Evolutionary conservation across 2,113 vertebrate species (phyloP).

Genomic region (Ptilonorhynchus violaceus): DNA sequence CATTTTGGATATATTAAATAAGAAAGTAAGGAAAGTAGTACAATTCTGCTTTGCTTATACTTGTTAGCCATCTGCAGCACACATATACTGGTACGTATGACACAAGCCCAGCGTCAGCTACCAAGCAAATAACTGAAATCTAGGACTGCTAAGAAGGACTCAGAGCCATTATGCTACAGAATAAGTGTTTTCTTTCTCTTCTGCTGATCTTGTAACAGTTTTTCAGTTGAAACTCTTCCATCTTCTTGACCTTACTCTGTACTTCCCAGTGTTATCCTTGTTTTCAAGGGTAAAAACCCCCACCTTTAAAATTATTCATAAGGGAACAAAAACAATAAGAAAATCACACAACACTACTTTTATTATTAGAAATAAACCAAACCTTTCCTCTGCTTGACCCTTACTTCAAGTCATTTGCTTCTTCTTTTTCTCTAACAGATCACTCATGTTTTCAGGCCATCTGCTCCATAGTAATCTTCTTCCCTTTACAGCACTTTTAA

Average conservation of each 20-base stretch:
- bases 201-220: neutral
- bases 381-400: neutral
- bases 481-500: neutral
- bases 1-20: neutral
- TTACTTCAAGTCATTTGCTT: neutral
- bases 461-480: neutral
- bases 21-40: neutral
- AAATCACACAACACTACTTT: neutral
- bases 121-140: neutral
- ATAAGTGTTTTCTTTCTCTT: neutral
- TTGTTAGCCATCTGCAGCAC: neutral
- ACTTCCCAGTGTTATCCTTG: neutral
- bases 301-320: neutral
- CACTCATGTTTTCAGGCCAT: neutral
- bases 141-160: neutral
- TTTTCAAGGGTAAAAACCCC: neutral
- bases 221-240: neutral
- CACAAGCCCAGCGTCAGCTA: too few relatives aligned
- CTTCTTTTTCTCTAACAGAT: neutral
- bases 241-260: neutral
- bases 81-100: neutral
- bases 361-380: neutral
- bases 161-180: neutral
- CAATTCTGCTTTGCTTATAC: neutral
- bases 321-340: neutral